Conservation (phyloP, 2,113 vertebrate genomes). For the Phalacrocorax brasilianus region DNA sequence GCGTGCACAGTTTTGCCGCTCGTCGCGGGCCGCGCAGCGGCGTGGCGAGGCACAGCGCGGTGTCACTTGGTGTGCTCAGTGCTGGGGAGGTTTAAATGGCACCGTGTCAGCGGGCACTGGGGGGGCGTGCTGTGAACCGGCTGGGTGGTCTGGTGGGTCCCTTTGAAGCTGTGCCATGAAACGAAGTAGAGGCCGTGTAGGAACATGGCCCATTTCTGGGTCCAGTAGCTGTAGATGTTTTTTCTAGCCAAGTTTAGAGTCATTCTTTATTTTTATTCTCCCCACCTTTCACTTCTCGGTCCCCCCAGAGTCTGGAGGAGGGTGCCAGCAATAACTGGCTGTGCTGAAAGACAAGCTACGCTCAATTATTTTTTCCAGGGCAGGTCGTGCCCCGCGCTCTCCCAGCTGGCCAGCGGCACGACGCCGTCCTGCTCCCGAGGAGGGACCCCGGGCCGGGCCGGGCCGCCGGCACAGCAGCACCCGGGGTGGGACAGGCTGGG, state of each 20-base stretch:
- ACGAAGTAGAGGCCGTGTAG: rapidly evolving
- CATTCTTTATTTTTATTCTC: not conserved
- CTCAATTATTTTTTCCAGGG: not conserved
- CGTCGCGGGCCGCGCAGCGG: rapidly evolving
- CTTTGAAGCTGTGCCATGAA: rapidly evolving
- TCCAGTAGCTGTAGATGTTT: not conserved
- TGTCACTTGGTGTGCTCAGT: too few species aligned
- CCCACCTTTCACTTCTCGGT: not conserved
- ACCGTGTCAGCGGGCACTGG: rapidly evolving
- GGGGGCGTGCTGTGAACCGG: rapidly evolving
- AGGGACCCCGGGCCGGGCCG: not conserved
- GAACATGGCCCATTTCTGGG: rapidly evolving
- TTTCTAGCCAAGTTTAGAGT: not conserved
- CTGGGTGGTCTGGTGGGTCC: not conserved
- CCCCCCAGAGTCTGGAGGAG: not conserved
- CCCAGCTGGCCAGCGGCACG: not conserved
- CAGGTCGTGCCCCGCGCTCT: rapidly evolving
- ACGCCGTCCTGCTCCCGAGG: not conserved
- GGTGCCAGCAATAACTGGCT: not conserved
- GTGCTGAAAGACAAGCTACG: not conserved
- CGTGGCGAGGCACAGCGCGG: rapidly evolving
- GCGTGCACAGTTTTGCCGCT: rapidly evolving
- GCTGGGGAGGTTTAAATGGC: not conserved
- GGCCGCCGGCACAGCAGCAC: rapidly evolving
- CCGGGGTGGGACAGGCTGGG: not conserved